Conservation (phyloP, 1,140 invertebrate genomes). For the Drosophila yakuba region DNA sequence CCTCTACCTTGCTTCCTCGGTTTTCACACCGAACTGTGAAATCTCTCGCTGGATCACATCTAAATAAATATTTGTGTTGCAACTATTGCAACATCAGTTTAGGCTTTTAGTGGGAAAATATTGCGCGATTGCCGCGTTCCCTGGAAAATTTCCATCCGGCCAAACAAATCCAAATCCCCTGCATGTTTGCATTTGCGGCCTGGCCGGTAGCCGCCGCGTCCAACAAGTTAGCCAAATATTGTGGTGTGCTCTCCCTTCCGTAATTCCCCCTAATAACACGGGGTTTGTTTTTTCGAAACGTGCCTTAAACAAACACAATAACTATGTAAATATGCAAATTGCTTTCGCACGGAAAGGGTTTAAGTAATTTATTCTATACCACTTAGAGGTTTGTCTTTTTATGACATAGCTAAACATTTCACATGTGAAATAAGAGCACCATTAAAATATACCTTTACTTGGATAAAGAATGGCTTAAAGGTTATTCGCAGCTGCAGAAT, state of each 20-base stretch:
- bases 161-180: conserved; percentile 33
- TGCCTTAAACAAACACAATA: conserved; percentile 23
- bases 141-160: conserved; percentile 26
- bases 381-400: background rate
- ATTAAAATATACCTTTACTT: background rate
- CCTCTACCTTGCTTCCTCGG: conserved; percentile 47
- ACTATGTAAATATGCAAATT: conserved; percentile 30
- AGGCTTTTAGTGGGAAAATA: conserved; percentile 76
- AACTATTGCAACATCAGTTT: conserved; percentile 60
- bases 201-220: conserved; percentile 38
- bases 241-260: conserved; percentile 16
- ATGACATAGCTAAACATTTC: too few relatives aligned
- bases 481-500: background rate
- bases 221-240: conserved; percentile 70
- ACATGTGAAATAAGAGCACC: too few relatives aligned
- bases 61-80: conserved; percentile 80
- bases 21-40: conserved; percentile 73
- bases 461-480: background rate
- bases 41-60: conserved; percentile 69
- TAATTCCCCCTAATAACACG: conserved; percentile 23
- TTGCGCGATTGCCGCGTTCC: conserved; percentile 51
- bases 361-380: background rate
- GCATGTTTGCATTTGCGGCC: conserved; percentile 40
- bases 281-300: conserved; percentile 32
- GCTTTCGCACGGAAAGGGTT: conserved; percentile 12